Conservation (phyloP, 2,888 invertebrate genomes). For the Meiosimyza platycephala region DNA sequence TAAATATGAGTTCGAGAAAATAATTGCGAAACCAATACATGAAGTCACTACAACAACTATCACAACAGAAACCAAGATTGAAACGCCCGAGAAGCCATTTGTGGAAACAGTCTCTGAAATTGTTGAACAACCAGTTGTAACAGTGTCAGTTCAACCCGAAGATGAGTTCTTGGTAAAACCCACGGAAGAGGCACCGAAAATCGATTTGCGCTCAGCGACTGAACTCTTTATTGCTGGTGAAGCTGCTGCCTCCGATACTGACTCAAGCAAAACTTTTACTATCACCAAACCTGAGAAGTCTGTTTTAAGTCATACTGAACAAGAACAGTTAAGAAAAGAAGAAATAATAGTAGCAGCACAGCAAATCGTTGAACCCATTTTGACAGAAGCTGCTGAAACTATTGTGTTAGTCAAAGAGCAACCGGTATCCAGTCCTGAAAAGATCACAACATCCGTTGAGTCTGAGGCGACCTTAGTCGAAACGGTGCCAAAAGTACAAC, state of each 20-base stretch:
- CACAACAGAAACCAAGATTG: slow-evolving; percentile 41
- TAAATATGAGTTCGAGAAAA: slow-evolving; percentile 58
- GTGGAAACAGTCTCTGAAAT: slow-evolving; percentile 1
- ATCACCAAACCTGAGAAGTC: too few relatives aligned
- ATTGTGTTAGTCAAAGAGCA: not conserved
- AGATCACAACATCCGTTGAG: not conserved
- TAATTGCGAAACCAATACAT: slow-evolving; percentile 6
- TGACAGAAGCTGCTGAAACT: not conserved
- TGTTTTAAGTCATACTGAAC: too few relatives aligned
- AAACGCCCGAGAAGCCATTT: slow-evolving; percentile 2
- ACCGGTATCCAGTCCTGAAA: not conserved
- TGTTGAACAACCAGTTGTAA: not conserved
- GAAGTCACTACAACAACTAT: slow-evolving; percentile 28
- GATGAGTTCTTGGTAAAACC: not conserved
- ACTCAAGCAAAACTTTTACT: too few relatives aligned
- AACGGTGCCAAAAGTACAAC: too few relatives aligned
- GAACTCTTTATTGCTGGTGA: slow-evolving; percentile 62
- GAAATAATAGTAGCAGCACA: too few relatives aligned
- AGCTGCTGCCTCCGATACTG: not conserved
- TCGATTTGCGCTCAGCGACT: slow-evolving; percentile 57
- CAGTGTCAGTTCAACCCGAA: not conserved
- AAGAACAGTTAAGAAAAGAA: too few relatives aligned
- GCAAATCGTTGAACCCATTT: not conserved
- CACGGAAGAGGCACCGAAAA: slow-evolving; percentile 41
- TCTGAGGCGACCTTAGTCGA: not conserved